These are phyloP conservation scores for Heteromurus nitidus DNA, from an alignment of 2,888 invertebrate species.

Conservation along the genomic window DNA sequence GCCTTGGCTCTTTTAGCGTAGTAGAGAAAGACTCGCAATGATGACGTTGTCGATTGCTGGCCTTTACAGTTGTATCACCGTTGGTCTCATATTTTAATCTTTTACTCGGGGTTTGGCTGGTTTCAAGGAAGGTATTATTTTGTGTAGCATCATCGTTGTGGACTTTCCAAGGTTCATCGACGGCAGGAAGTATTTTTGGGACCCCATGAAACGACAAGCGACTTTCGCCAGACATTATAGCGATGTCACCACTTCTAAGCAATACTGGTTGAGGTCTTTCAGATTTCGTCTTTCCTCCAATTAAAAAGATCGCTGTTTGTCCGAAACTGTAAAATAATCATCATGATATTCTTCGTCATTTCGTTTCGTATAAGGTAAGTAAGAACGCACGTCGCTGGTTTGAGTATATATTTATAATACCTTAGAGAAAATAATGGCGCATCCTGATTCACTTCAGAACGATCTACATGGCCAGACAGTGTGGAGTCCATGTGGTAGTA, in stretches of 20 bases:
- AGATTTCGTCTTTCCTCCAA: slow-evolving; percentile 87
- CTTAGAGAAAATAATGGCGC: slow-evolving; percentile 95
- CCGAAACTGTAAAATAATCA: slow-evolving; percentile 85
- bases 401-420: no score
- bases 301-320: slow-evolving; percentile 93
- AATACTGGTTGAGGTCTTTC: slow-evolving; percentile 83
- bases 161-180: slow-evolving; percentile 77
- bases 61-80: neutral
- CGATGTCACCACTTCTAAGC: slow-evolving; percentile 91
- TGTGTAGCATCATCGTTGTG: no score
- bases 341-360: neutral
- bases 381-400: no score
- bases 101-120: slow-evolving; percentile 8
- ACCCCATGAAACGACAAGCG: slow-evolving; percentile 95
- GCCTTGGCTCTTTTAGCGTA: no score
- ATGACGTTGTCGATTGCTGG: slow-evolving; percentile 65
- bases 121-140: slow-evolving; percentile 62
- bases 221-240: slow-evolving; percentile 91
- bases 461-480: slow-evolving; percentile 94
- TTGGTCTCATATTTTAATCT: slow-evolving; percentile 18
- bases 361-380: no score
- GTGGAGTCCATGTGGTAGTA: slow-evolving; percentile 96
- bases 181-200: slow-evolving; percentile 85
- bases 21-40: slow-evolving; percentile 5
- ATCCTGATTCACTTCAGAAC: slow-evolving; percentile 88